Percentiles rank a stretch among this genome's conserved stretches.
phyloP scores from a whole-genome alignment of 1,140 invertebrate species.

The Drosophila murphyi region DNA sequence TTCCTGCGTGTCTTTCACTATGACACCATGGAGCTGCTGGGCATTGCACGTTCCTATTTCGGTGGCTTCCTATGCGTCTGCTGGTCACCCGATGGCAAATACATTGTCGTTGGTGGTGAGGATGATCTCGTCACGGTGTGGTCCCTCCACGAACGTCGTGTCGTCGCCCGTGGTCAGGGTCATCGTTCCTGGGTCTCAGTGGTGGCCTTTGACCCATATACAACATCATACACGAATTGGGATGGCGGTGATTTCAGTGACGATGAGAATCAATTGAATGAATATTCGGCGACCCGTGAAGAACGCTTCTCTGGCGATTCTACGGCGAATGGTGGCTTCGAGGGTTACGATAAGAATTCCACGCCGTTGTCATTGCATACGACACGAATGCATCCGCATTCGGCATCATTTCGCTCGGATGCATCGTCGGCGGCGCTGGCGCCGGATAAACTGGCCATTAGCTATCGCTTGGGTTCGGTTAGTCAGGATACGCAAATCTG shows the following conservation, averaged over 20 bases:
- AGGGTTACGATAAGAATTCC: slow-evolving; percentile 83
- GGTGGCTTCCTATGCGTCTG: slow-evolving; percentile 97
- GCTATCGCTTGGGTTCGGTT: slow-evolving; percentile 97
- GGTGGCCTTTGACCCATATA: slow-evolving; percentile 98
- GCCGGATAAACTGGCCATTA: slow-evolving; percentile 86
- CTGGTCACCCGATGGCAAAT: slow-evolving; percentile 98
- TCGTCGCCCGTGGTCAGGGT: slow-evolving; percentile 97
- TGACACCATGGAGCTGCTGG: slow-evolving; percentile 97
- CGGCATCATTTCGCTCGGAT: slow-evolving; percentile 85
- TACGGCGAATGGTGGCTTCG: slow-evolving; percentile 84
- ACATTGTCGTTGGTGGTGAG: slow-evolving; percentile 98
- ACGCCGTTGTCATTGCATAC: slow-evolving; percentile 73
- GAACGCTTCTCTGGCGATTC: slow-evolving; percentile 75
- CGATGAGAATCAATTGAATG: slow-evolving; percentile 86
- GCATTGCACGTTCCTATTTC: slow-evolving; percentile 97
- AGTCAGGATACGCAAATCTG: slow-evolving; percentile 99
- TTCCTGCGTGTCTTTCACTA: slow-evolving; percentile 98
- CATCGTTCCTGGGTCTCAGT: slow-evolving; percentile 98
- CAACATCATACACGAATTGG: slow-evolving; percentile 88
- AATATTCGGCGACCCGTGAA: slow-evolving; percentile 66
- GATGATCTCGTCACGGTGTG: slow-evolving; percentile 99
- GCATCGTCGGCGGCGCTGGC: slow-evolving; percentile 71
- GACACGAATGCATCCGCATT: slow-evolving; percentile 85
- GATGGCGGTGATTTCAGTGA: slow-evolving; percentile 87
- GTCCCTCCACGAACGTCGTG: slow-evolving; percentile 95